Conservation (phyloP, 1,140 invertebrate genomes). For the Lepeophtheirus salmonis region DNA sequence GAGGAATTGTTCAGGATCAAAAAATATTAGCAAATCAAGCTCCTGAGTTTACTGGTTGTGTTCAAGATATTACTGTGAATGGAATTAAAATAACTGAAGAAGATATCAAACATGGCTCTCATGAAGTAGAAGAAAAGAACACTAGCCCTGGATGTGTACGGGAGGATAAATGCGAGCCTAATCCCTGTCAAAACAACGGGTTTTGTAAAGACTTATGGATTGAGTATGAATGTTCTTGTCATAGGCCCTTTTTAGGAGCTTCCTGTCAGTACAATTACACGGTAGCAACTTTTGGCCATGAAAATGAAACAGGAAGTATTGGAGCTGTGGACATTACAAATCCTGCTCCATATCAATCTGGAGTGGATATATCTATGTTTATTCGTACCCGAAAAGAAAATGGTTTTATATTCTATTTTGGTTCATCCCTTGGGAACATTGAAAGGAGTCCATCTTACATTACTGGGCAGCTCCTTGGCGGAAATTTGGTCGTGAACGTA, state of each 20-base stretch:
- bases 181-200: constrained; percentile 67
- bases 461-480: constrained; percentile 49
- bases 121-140: constrained; percentile 31
- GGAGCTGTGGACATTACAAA: constrained; percentile 48
- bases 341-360: constrained; percentile 43
- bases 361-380: constrained; percentile 78
- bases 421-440: constrained; percentile 26
- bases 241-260: constrained; percentile 60
- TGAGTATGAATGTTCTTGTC: constrained; percentile 62
- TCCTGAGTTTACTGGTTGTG: constrained; percentile 65
- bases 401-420: constrained; percentile 73
- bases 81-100: constrained; percentile 31
- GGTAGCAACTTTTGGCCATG: constrained; percentile 72
- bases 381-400: constrained; percentile 57
- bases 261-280: constrained; percentile 58
- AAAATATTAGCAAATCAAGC: constrained; percentile 30
- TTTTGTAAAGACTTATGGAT: constrained; percentile 72
- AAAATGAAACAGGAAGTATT: constrained; percentile 48
- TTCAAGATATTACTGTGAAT: constrained; percentile 72
- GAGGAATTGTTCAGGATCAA: constrained; percentile 41
- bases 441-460: constrained; percentile 32
- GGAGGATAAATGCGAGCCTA: constrained; percentile 52
- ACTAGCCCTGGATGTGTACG: constrained; percentile 47
- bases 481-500: constrained; percentile 53
- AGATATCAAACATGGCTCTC: constrained; percentile 21